A percentile compares a stretch with the other conserved stretches of the same genome.
Conservation (phyloP, 2,888 invertebrate species). For the Fabriciana adippe region DNA sequence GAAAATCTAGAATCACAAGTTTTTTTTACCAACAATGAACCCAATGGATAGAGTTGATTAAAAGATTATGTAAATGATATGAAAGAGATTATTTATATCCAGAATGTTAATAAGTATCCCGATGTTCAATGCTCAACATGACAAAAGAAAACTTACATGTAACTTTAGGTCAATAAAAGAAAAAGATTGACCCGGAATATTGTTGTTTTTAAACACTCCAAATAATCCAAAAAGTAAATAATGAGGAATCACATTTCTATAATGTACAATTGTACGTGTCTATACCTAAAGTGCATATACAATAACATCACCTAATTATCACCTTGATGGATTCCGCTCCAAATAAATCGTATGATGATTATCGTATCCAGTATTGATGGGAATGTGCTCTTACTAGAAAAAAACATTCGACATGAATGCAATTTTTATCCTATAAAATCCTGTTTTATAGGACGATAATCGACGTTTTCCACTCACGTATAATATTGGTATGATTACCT, state of each 20-base stretch:
- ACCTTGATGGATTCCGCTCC: slow-evolving; percentile 48
- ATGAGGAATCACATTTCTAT: neutral
- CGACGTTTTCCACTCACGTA: slow-evolving; percentile 15
- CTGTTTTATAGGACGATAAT: neutral
- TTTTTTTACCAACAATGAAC: slow-evolving; percentile 11
- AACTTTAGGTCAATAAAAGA: no score
- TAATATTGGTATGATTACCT: slow-evolving; percentile 8
- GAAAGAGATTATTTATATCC: no score
- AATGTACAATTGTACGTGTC: neutral
- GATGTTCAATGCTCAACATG: no score
- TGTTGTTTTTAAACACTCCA: no score
- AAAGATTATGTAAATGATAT: neutral
- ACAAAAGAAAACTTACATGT: no score
- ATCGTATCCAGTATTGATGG: slow-evolving; percentile 37
- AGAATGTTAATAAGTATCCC: no score
- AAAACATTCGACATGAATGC: slow-evolving; percentile 18
- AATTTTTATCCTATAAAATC: slow-evolving; percentile 19
- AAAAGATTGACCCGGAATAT: no score
- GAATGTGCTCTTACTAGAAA: slow-evolving; percentile 26
- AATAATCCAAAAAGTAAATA: no score
- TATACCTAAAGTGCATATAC: no score
- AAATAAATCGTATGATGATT: slow-evolving; percentile 47
- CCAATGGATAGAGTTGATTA: neutral
- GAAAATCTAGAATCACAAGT: slow-evolving; percentile 20
- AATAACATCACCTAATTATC: slow-evolving; percentile 44